Percentiles rank a stretch among this genome's conserved stretches.
These are phyloP conservation scores for Strix uralensis DNA, from an alignment of 2,113 vertebrate genomes.

Conservation along the genomic window DNA sequence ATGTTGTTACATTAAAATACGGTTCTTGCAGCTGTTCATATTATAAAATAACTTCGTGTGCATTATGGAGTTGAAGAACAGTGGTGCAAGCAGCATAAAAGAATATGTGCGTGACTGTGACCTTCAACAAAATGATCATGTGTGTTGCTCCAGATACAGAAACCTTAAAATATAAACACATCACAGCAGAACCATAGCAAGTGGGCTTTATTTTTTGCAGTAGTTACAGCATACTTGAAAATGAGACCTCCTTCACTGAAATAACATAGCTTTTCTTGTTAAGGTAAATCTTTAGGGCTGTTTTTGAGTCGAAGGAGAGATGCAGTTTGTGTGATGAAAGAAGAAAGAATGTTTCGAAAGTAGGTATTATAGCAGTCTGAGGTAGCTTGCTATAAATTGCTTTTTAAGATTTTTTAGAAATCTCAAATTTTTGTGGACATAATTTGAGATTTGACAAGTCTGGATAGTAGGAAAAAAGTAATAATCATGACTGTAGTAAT, in stretches of 20 bases:
- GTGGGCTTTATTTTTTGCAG: background rate
- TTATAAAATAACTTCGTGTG: background rate
- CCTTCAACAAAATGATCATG: background rate
- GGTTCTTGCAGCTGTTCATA: background rate
- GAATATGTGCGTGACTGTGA: background rate
- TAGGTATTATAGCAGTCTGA: background rate
- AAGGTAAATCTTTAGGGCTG: background rate
- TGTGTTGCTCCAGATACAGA: background rate
- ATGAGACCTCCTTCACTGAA: background rate
- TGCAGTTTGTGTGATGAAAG: background rate
- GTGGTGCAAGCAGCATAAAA: background rate
- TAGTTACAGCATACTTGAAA: background rate
- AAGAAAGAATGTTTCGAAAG: background rate
- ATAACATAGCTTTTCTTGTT: background rate
- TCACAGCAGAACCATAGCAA: background rate
- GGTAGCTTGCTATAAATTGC: background rate
- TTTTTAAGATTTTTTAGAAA: background rate
- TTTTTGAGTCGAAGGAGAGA: background rate
- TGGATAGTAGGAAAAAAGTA: background rate
- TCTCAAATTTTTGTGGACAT: background rate
- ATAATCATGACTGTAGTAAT: background rate
- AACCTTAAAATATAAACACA: background rate
- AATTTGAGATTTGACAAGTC: background rate
- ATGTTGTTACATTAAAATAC: background rate
- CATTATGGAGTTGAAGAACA: background rate